Percentiles rank a stretch among this genome's conserved stretches.
Conservation (phyloP, 2,113 vertebrate genomes). For the Junco hyemalis region DNA sequence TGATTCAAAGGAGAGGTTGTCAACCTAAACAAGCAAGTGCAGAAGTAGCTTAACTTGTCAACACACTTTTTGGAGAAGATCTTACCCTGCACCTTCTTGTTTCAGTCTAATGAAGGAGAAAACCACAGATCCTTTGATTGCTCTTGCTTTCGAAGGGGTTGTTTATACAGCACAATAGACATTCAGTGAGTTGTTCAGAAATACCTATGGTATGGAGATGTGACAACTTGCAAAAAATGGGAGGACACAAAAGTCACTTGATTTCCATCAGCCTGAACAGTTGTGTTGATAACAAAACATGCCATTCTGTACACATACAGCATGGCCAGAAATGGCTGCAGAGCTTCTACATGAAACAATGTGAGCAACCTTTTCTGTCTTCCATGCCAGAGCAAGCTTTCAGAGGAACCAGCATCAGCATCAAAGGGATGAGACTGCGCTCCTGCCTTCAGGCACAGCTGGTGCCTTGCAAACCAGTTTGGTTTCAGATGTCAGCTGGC, state of each 20-base stretch:
- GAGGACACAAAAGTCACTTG: background rate
- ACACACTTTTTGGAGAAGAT: background rate
- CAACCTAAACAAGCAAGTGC: background rate
- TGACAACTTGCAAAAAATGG: background rate
- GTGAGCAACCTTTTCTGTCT: background rate
- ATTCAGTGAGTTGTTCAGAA: background rate
- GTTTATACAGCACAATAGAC: background rate
- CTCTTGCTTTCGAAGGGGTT: background rate
- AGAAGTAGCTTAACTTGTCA: background rate
- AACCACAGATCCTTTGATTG: background rate
- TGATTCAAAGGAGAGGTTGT: background rate
- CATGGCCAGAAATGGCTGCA: background rate
- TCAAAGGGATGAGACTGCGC: background rate
- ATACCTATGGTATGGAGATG: background rate
- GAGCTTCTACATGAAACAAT: background rate
- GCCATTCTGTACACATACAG: background rate
- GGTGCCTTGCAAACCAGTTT: background rate
- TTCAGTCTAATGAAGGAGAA: background rate
- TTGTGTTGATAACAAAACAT: background rate
- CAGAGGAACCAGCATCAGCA: background rate
- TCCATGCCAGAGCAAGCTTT: background rate
- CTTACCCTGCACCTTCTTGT: background rate
- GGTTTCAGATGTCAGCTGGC: background rate
- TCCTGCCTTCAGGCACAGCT: background rate
- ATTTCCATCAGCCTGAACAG: background rate